phyloP scores from a whole-genome alignment of 1,140 invertebrate species.

The Diorhabda carinulata region DNA sequence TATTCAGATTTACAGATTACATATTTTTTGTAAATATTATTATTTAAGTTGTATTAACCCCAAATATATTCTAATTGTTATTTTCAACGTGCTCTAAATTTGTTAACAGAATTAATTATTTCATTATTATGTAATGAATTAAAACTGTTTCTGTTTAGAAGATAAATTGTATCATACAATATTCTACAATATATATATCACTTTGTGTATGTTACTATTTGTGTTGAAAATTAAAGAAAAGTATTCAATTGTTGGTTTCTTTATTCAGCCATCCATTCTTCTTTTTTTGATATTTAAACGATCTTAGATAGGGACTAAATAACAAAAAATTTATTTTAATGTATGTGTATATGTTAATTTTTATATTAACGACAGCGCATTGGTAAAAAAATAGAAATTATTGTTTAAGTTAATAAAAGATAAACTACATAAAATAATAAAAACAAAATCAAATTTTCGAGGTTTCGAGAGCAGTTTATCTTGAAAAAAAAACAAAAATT shows the following conservation, averaged over 20 bases:
- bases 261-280: too few relatives aligned
- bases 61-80: background rate
- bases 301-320: too few relatives aligned
- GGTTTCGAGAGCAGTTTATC: too few relatives aligned
- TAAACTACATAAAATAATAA: too few relatives aligned
- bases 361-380: too few relatives aligned
- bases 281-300: too few relatives aligned
- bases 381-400: too few relatives aligned
- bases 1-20: background rate
- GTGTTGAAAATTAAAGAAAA: background rate
- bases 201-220: background rate
- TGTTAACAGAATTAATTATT: background rate
- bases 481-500: too few relatives aligned
- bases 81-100: background rate
- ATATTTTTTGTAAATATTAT: background rate
- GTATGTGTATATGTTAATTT: too few relatives aligned
- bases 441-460: too few relatives aligned
- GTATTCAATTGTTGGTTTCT: background rate
- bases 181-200: background rate
- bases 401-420: too few relatives aligned
- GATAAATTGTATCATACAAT: background rate
- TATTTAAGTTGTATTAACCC: background rate
- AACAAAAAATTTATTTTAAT: too few relatives aligned
- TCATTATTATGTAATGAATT: background rate
- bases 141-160: background rate